These are phyloP conservation scores for Callospermophilus lateralis DNA, from an alignment of 2,113 vertebrate species.

Conservation along the genomic window DNA sequence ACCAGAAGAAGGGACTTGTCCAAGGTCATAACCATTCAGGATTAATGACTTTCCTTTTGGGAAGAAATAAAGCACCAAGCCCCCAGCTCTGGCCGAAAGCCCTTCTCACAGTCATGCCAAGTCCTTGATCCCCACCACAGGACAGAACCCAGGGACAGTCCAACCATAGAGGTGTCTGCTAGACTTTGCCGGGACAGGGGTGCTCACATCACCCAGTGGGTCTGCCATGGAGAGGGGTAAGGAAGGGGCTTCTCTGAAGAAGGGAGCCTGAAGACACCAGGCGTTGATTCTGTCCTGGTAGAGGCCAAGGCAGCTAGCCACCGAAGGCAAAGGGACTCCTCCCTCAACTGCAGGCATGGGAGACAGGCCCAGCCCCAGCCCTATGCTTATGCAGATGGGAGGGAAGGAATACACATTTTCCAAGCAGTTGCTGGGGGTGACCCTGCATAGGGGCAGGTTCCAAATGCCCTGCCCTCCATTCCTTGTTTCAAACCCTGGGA, in stretches of 20 bases:
- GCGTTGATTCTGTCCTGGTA: fast-evolving
- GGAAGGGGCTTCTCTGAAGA: neutral
- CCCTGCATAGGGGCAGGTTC: neutral
- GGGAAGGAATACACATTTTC: neutral
- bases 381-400: fast-evolving
- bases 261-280: neutral
- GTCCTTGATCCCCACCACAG: neutral
- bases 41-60: neutral
- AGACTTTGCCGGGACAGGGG: neutral
- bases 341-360: neutral
- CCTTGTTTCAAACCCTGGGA: fast-evolving
- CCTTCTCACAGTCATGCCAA: neutral
- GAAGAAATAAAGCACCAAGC: neutral
- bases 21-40: neutral
- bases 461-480: neutral
- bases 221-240: neutral
- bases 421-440: neutral
- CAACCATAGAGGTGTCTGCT: neutral
- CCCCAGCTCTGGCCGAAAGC: neutral
- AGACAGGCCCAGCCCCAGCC: neutral
- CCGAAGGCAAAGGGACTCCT: neutral
- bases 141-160: neutral
- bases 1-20: neutral
- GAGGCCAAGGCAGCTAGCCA: neutral
- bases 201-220: neutral